Evolutionary conservation across 2,888 invertebrate genomes (phyloP).

Genomic region (Spatulosminthurus flaviceps): DNA sequence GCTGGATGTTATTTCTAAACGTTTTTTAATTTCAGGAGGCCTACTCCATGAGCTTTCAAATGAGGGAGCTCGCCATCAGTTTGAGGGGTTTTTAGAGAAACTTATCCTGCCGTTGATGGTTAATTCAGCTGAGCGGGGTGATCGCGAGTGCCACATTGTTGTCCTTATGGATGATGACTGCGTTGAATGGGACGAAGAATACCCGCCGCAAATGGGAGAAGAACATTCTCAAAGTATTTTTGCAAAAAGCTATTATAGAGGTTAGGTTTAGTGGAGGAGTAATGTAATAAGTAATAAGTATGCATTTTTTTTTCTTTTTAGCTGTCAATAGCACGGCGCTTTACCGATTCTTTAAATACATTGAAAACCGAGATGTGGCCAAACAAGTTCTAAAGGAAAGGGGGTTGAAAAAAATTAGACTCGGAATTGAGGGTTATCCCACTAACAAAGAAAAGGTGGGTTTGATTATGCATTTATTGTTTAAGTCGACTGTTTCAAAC

Average conservation of each 20-base stretch:
- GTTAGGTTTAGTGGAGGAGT: too few species aligned
- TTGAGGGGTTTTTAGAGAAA: constrained; percentile 94
- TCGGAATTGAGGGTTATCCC: constrained; percentile 99
- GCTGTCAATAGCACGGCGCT: constrained; percentile 93
- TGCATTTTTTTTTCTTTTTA: constrained; percentile 66
- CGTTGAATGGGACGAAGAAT: constrained; percentile 98
- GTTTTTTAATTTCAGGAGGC: constrained; percentile 72
- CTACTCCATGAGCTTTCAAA: constrained; percentile 97
- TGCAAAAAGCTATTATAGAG: constrained; percentile 63
- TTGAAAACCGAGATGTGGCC: constrained; percentile 98
- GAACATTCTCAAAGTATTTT: constrained; percentile 97
- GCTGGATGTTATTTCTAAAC: too few species aligned
- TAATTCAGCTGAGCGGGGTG: constrained; percentile 89
- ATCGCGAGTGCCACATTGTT: constrained; percentile 97
- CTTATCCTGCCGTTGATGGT: constrained; percentile 89
- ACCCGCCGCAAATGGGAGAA: constrained; percentile 99
- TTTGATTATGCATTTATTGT: too few species aligned
- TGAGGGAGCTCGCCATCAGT: constrained; percentile 98
- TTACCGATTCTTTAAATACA: constrained; percentile 99
- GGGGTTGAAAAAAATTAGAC: constrained; percentile 96
- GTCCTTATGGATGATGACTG: constrained; percentile 94
- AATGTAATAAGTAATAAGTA: too few species aligned
- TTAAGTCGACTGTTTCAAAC: neutral
- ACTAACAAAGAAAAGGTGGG: constrained; percentile 99
- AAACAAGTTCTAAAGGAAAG: constrained; percentile 99